Base-by-base conservation (phyloP, 2,113 vertebrate species). In the Stigmatopora nigra region DNA sequence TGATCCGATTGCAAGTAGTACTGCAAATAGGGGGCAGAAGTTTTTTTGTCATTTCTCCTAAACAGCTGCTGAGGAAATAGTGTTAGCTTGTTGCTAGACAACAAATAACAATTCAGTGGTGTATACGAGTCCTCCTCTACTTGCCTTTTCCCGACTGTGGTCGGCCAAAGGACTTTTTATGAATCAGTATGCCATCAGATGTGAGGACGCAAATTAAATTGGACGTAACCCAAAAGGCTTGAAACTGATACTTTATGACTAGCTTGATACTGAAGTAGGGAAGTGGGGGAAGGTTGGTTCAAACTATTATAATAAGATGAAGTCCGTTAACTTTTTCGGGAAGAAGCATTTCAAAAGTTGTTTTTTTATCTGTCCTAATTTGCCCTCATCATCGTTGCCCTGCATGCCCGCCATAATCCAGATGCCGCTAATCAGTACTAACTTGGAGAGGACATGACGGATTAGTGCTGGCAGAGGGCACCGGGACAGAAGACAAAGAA, bases 341-440 rank as follows among this genome's bases (percentile, higher is more conserved):
- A 38, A 59, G 10, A 16, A 60, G 36, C 3, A 7, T 13, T 41
- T 59, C 17, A 16, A 38, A 59, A 15, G 38, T n/a, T 17, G 3
- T 45, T 61, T 5, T 45, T 61, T 5, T 22, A 45, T 59, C 19
- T 60, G 48, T 55, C 41, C 55, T n/a, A 36, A 1, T 46, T 15
- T 49, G 45, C 56, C 49, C 60, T 67, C 63, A 57, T 52, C 15
- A 65, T 63, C 56, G 17, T n/a, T 52, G 46, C 52, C 64, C 67
- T 55, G 60, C 10, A 75, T 76, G 67, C 69, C 62, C 62, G 60
- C 8, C 3, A 65, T 79, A 70, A 65, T 58, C 19, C 72, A 74
- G 76, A 80, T 70, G 82, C 71, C 68, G 75, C 65, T 68, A 75
- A 87, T 87, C 72, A 77, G 48, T 25, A 4, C 45, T 67, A 78